phyloP scores from a whole-genome alignment of 1,140 invertebrate genomes.

The Scylla paramamosain region DNA sequence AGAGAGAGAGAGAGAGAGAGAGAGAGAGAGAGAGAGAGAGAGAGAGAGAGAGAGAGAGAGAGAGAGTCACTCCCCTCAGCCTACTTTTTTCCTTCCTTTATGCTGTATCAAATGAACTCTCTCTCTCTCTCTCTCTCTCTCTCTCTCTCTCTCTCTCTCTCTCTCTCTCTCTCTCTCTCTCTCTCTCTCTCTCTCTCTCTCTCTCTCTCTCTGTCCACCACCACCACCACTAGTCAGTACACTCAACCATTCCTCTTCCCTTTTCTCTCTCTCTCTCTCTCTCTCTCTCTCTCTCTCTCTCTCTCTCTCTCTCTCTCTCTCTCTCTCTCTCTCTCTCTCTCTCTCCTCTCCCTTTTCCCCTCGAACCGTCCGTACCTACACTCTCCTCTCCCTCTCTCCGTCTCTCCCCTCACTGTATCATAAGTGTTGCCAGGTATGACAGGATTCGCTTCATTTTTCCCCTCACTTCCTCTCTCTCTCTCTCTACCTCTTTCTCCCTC shows the following conservation, averaged over 20 bases:
- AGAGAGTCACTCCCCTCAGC: too few relatives aligned
- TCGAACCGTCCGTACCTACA: neutral
- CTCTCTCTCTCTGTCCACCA: conserved; percentile 11
- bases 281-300: neutral
- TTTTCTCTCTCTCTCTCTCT: neutral
- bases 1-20: too few relatives aligned
- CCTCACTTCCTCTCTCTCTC: too few relatives aligned
- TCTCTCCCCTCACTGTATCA: neutral
- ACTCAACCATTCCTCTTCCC: neutral
- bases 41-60: too few relatives aligned
- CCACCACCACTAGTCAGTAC: too few relatives aligned
- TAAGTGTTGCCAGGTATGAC: neutral
- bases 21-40: too few relatives aligned
- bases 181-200: neutral
- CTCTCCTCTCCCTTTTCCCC: neutral
- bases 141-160: conserved; percentile 19
- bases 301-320: neutral
- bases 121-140: too few relatives aligned
- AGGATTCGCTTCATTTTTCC: too few relatives aligned
- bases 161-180: neutral
- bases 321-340: neutral
- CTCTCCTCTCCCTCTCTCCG: neutral
- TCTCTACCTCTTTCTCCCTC: too few relatives aligned
- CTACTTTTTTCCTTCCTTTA: too few relatives aligned
- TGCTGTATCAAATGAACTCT: too few relatives aligned